Conservation (phyloP, 2,113 vertebrate species). For the Ictalurus furcatus region DNA sequence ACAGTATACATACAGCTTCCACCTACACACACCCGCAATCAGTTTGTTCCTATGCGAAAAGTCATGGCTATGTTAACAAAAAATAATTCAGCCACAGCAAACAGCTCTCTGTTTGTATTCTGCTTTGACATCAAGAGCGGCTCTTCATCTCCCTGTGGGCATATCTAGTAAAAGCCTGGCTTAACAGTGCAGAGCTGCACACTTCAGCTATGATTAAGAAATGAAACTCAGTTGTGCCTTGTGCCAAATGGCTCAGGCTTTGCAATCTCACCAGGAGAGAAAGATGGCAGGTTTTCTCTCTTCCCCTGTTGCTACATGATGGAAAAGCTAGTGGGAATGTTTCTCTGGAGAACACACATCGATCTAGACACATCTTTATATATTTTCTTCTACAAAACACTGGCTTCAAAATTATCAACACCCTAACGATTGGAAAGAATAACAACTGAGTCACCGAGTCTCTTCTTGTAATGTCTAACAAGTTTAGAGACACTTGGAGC, state of each 20-base stretch:
- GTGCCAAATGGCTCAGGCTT: constrained; percentile 27
- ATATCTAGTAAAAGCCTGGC: constrained; percentile 28
- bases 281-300: constrained; percentile 11
- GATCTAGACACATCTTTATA: constrained; percentile 1
- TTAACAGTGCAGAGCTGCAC: constrained; percentile 35
- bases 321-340: constrained; percentile 9
- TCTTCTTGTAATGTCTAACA: not conserved
- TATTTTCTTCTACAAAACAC: constrained; percentile 7
- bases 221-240: constrained; percentile 30
- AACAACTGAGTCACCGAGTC: not conserved
- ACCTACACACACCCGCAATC: constrained; percentile 29
- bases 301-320: constrained; percentile 26
- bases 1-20: not conserved
- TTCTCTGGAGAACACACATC: not conserved
- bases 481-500: not conserved
- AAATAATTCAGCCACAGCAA: constrained; percentile 21
- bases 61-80: constrained; percentile 9
- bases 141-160: constrained; percentile 26
- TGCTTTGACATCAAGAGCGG: constrained; percentile 31
- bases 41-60: constrained; percentile 18
- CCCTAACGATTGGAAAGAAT: not conserved
- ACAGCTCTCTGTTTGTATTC: constrained; percentile 8
- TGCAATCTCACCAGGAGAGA: constrained; percentile 7
- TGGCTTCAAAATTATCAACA: not conserved
- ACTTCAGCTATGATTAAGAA: constrained; percentile 42